phyloP scores from a whole-genome alignment of 2,797 vertebrate genomes.

The Halcyon badia region DNA sequence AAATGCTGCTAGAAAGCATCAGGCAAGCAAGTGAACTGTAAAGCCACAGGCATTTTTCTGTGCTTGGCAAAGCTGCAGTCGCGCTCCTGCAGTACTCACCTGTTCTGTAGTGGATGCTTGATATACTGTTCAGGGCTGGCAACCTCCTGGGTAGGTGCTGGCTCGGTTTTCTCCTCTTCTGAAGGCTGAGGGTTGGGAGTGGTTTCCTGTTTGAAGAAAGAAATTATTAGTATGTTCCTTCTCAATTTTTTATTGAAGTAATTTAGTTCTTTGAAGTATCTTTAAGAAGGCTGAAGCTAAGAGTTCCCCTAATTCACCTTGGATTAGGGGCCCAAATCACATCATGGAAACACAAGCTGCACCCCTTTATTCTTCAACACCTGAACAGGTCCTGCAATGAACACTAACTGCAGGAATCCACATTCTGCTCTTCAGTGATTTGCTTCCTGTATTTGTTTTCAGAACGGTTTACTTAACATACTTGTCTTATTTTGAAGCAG shows the following conservation, averaged over 20 bases:
- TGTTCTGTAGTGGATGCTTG: conserved; percentile 97
- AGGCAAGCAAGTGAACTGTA: not conserved
- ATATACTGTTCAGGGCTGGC: conserved; percentile 90
- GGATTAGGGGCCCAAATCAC: not conserved
- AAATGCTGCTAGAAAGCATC: not conserved
- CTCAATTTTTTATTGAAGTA: not conserved
- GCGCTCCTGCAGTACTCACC: conserved; percentile 72
- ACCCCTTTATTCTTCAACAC: not conserved
- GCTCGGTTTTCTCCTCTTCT: conserved; percentile 88
- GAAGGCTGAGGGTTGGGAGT: conserved; percentile 85
- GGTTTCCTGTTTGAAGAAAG: conserved; percentile 84
- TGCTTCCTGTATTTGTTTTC: not conserved
- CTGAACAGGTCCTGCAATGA: not conserved
- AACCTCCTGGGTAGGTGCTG: conserved; percentile 85
- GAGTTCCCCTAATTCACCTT: not conserved
- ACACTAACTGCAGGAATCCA: not conserved
- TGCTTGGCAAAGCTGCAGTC: not conserved
- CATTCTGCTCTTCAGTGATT: not conserved
- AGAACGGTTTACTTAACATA: not conserved
- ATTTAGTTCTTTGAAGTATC: not conserved
- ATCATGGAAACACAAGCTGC: not conserved
- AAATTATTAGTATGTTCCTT: not conserved
- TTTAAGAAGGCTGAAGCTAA: not conserved
- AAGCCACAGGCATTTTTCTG: not conserved
- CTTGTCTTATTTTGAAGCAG: not conserved